These are phyloP conservation scores for Diadegma fenestrale DNA, from an alignment of 2,888 invertebrate species.

Conservation along the genomic window DNA sequence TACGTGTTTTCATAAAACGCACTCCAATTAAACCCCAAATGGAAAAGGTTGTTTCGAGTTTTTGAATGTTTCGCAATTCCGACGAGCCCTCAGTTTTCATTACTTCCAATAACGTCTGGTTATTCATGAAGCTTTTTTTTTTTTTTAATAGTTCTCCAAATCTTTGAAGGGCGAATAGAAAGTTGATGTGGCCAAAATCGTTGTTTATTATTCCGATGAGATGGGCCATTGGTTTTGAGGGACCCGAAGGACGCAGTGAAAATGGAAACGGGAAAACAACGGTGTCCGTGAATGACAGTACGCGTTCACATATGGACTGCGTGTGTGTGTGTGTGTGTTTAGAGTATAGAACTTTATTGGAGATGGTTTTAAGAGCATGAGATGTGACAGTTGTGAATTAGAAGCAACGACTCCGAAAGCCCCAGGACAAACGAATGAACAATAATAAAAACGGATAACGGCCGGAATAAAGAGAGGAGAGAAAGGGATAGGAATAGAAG, in stretches of 20 bases:
- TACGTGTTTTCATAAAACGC: background rate
- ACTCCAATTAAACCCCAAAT: background rate
- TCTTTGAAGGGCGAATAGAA: too few relatives aligned
- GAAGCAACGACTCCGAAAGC: slow-evolving; percentile 46
- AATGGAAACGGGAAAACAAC: slow-evolving; percentile 1
- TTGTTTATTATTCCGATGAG: background rate
- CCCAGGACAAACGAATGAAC: slow-evolving; percentile 60
- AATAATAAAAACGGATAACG: slow-evolving; percentile 62
- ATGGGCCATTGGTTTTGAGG: background rate
- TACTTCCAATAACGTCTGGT: background rate
- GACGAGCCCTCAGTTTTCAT: background rate
- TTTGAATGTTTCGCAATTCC: background rate
- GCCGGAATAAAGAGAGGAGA: slow-evolving; percentile 4
- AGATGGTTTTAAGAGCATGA: slow-evolving; percentile 36
- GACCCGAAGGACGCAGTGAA: background rate
- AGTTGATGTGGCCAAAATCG: background rate
- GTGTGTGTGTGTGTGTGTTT: background rate
- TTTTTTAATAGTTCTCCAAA: background rate
- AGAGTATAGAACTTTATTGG: slow-evolving; percentile 30
- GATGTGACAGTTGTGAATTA: slow-evolving; percentile 41
- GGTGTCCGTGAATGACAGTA: slow-evolving; percentile 14
- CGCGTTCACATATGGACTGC: background rate
- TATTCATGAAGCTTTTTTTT: background rate
- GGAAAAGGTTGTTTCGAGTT: background rate
- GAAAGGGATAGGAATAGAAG: background rate